Evolutionary conservation across 2,888 invertebrate species (phyloP), one percentile per base, ranked within the genome.

Genomic region (Leptinotarsa rubiginosa): DNA sequence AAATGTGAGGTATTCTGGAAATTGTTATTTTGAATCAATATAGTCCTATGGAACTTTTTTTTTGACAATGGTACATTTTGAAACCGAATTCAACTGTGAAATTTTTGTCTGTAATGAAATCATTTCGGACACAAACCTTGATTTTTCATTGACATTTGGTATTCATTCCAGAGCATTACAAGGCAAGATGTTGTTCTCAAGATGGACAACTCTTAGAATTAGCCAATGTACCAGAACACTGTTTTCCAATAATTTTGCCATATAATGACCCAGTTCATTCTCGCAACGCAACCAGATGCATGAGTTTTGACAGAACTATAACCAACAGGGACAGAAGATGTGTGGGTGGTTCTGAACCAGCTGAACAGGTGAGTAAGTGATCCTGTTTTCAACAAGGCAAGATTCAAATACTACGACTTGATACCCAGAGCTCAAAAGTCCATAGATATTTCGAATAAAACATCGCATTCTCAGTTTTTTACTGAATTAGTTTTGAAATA

Each of bases 231-330:
- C 88, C 89, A 1, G 82, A 85, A 25, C 86, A 85, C 77, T 91
- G 91, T 80, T 89, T 89, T 81, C 89, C 91, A 4, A 91, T 92
- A 73, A 78, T 86, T 1, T 84, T 92, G 16, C 89, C 90, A 1
- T 83, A 86, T 1, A 86, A 89, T 65, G 92, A 91, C 80, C 90
- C 90, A 1, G 90, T 90, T 62, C 92, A 91, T 79, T 83, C 86
- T 0, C 85, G 87, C 4, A 88, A 89, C 52, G 89, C 91, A 18
- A 90, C 90, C 0, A 89, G 89, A 75, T 95, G 94, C 84, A 90
- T 93, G 89, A 93, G 93, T 88, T 94, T 94, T 81, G 92, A 93
- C 16, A 89, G 94, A 77, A 93, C 93, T 1, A 89, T 89, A 50
- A 91, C 91, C 1, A 92, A 94, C 65, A 90, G 92, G 73, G 91